These are phyloP conservation scores for Jordanella pulchra DNA, from an alignment of 2,797 vertebrate genomes.

Conservation along the genomic window DNA sequence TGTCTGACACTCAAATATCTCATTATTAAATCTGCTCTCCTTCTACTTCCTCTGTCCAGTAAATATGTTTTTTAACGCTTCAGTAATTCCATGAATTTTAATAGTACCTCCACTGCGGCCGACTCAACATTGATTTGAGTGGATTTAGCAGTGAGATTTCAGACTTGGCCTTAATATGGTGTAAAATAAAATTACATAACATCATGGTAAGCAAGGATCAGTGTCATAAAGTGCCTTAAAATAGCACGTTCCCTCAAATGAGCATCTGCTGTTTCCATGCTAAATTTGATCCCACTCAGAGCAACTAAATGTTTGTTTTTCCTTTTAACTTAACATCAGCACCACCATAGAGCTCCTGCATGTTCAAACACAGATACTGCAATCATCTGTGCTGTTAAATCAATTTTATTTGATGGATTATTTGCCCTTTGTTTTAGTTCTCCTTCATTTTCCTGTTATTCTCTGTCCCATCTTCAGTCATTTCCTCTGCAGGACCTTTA, in stretches of 20 bases:
- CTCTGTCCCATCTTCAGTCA: not conserved
- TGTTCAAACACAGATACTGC: constrained; percentile 27
- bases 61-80: not conserved
- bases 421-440: not conserved
- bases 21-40: not conserved
- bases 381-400: not conserved
- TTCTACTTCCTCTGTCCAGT: not conserved
- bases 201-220: constrained; percentile 50
- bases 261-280: constrained; percentile 49
- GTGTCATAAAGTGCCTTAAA: constrained; percentile 46
- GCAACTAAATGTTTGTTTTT: constrained; percentile 25
- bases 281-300: constrained; percentile 36
- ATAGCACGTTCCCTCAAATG: constrained; percentile 44
- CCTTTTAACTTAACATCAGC: constrained; percentile 26
- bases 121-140: constrained; percentile 19
- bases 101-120: constrained; percentile 8
- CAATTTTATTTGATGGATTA: not conserved
- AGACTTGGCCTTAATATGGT: constrained; percentile 32
- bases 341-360: constrained; percentile 23
- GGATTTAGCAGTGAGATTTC: constrained; percentile 39
- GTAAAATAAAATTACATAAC: constrained; percentile 55
- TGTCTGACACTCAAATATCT: not conserved
- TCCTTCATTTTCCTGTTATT: not conserved
- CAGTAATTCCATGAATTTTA: not conserved
- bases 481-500: constrained; percentile 1